Conservation (phyloP, 2,113 vertebrate genomes). For the Furnarius figulus region DNA sequence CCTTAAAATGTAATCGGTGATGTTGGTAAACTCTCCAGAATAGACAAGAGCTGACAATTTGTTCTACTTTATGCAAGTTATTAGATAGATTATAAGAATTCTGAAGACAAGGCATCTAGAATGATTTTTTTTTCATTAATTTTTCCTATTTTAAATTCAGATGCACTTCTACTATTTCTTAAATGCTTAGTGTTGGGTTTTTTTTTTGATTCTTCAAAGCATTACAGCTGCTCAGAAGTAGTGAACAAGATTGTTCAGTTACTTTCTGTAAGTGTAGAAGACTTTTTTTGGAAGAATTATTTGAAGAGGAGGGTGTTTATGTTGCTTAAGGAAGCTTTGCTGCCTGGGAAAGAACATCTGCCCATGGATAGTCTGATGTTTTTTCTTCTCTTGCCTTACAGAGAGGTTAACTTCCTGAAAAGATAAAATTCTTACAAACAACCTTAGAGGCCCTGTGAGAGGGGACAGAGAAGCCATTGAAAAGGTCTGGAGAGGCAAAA, state of each 20-base stretch:
- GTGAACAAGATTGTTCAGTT: not conserved
- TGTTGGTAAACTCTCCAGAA: not conserved
- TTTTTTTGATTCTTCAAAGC: not conserved
- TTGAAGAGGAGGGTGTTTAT: not conserved
- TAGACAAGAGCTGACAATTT: not conserved
- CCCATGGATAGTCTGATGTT: not conserved
- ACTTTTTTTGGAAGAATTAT: not conserved
- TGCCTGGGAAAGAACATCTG: not conserved
- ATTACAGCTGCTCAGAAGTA: not conserved
- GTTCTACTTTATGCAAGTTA: not conserved
- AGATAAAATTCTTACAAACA: not conserved
- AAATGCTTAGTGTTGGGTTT: not conserved
- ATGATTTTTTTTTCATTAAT: not conserved
- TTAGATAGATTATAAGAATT: not conserved
- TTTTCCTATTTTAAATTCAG: not conserved
- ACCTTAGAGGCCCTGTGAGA: not conserved
- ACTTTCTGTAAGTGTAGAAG: not conserved
- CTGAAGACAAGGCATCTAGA: not conserved
- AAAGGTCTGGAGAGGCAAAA: not conserved
- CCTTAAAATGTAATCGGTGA: not conserved
- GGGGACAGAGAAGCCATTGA: not conserved
- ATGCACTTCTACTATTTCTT: not conserved
- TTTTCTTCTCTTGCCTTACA: not conserved
- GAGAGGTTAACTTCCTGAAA: not conserved
- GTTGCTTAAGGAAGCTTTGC: not conserved